phyloP scores from a whole-genome alignment of 2,888 invertebrate species.

The Lochmaea crataegi region DNA sequence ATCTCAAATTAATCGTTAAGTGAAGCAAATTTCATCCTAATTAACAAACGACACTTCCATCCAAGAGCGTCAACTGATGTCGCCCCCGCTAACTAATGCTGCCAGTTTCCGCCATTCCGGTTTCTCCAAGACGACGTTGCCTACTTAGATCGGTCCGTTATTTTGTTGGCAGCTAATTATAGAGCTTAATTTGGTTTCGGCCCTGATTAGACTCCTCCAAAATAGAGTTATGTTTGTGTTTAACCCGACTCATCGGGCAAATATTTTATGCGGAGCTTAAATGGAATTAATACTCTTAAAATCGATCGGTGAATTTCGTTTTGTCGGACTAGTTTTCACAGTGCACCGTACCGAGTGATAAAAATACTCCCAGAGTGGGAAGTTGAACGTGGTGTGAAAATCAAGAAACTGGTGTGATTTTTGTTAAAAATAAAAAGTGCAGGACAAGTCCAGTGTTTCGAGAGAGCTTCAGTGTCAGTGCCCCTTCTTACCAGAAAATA shows the following conservation, averaged over 20 bases:
- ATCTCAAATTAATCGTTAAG: conserved; percentile 39
- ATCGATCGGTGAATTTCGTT: background rate
- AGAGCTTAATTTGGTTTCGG: conserved; percentile 17
- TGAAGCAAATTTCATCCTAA: conserved; percentile 38
- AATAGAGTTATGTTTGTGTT: conserved; percentile 15
- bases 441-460: too few relatives aligned
- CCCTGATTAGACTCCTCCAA: conserved; percentile 10
- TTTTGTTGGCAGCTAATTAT: conserved; percentile 32
- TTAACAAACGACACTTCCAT: conserved; percentile 40
- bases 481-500: too few relatives aligned
- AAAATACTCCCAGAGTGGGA: too few relatives aligned
- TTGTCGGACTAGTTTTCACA: too few relatives aligned
- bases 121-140: conserved; percentile 21
- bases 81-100: conserved; percentile 34
- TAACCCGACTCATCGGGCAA: background rate
- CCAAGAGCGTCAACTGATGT: conserved; percentile 35
- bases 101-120: conserved; percentile 31
- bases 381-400: too few relatives aligned
- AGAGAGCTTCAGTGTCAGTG: too few relatives aligned
- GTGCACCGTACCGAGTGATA: too few relatives aligned
- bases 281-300: background rate
- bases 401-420: too few relatives aligned
- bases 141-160: conserved; percentile 7
- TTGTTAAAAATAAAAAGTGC: too few relatives aligned
- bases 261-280: background rate